Evolutionary conservation across 2,888 invertebrate genomes (phyloP).

Genomic region (Aphidius colemani): DNA sequence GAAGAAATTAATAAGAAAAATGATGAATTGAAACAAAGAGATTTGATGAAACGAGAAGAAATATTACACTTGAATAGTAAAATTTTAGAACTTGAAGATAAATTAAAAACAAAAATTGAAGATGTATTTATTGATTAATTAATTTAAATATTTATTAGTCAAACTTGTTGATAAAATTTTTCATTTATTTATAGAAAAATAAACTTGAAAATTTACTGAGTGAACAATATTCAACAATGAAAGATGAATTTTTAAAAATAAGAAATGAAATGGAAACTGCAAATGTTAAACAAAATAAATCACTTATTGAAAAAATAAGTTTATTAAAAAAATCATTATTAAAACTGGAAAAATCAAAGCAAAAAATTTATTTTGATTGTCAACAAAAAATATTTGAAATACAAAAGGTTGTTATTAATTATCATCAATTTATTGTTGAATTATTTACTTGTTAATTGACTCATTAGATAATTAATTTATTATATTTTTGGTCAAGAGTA

Average conservation of each 20-base stretch:
- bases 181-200: slow-evolving; percentile 40
- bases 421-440: neutral
- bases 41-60: slow-evolving; percentile 34
- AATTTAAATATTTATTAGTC: neutral
- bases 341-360: slow-evolving; percentile 46
- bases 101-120: slow-evolving; percentile 42
- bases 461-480: neutral
- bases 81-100: slow-evolving; percentile 44
- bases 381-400: slow-evolving; percentile 45
- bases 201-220: slow-evolving; percentile 44
- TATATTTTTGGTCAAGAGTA: slow-evolving; percentile 39
- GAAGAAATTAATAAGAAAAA: slow-evolving; percentile 39
- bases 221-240: slow-evolving; percentile 47
- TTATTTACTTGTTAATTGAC: no score
- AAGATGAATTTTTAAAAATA: slow-evolving; percentile 47
- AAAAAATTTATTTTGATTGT: slow-evolving; percentile 43
- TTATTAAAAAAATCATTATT: slow-evolving; percentile 41
- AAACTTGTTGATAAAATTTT: neutral
- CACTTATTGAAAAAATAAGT: slow-evolving; percentile 39
- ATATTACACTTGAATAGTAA: slow-evolving; percentile 39
- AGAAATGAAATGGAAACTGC: slow-evolving; percentile 43
- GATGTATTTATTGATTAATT: slow-evolving; percentile 39
- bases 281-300: slow-evolving; percentile 41
- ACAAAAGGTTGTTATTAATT: slow-evolving; percentile 37
- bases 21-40: slow-evolving; percentile 36